A percentile compares a stretch with the other conserved stretches of the same genome.
Evolutionary conservation across 2,888 invertebrate genomes (phyloP).

Genomic region (Nematopogon swammerdamellus): DNA sequence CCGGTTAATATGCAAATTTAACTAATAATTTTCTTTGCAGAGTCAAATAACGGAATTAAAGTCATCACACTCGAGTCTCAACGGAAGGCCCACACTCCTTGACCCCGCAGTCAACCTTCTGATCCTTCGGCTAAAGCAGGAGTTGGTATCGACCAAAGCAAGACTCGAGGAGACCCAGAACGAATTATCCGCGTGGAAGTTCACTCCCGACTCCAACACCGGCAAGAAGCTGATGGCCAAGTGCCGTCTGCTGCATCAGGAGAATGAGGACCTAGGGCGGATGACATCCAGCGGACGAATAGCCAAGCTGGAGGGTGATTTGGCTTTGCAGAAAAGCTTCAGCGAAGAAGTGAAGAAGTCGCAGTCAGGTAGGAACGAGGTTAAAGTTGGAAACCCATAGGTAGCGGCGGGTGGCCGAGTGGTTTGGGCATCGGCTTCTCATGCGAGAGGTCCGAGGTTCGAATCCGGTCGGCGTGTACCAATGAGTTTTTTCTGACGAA

Average conservation of each 20-base stretch:
- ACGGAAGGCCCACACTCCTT: constrained; percentile 66
- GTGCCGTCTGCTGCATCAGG: constrained; percentile 90
- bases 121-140: constrained; percentile 86
- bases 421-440: too few relatives aligned
- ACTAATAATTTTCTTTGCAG: constrained; percentile 44
- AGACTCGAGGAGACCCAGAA: constrained; percentile 96
- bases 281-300: constrained; percentile 93
- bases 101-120: constrained; percentile 96
- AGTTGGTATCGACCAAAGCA: constrained; percentile 83
- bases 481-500: too few relatives aligned
- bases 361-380: constrained; percentile 71
- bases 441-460: too few relatives aligned
- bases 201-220: constrained; percentile 98
- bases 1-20: too few relatives aligned
- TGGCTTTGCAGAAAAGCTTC: constrained; percentile 92
- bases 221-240: constrained; percentile 98
- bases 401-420: too few relatives aligned
- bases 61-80: constrained; percentile 82
- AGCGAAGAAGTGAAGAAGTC: constrained; percentile 96
- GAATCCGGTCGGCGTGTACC: too few relatives aligned
- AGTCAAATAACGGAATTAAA: constrained; percentile 93
- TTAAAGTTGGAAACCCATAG: not conserved
- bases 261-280: constrained; percentile 96
- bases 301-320: constrained; percentile 93
- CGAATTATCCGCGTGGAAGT: constrained; percentile 98